phyloP scores from a whole-genome alignment of 2,113 vertebrate species.

The Sardina pilchardus region DNA sequence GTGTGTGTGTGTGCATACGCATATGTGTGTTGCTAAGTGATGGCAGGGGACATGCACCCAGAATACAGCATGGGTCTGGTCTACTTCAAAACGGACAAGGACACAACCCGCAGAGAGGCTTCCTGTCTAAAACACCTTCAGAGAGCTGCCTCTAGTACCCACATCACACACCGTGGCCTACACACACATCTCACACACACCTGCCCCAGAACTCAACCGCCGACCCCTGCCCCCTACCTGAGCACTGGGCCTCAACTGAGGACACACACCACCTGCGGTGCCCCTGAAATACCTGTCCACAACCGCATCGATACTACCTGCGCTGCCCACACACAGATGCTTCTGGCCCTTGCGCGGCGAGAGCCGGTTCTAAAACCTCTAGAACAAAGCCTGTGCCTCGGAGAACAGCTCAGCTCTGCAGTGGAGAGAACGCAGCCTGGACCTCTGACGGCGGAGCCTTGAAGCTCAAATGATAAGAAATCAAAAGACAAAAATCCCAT shows the following conservation, averaged over 20 bases:
- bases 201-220: no score
- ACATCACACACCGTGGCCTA: no score
- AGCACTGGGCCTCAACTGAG: background rate
- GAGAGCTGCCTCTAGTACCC: no score
- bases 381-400: background rate
- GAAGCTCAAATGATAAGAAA: background rate
- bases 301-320: background rate
- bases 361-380: background rate
- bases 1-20: no score
- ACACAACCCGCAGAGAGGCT: no score
- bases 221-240: no score
- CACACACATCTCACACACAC: no score
- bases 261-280: background rate
- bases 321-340: background rate
- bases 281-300: no score
- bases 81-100: no score
- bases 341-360: background rate
- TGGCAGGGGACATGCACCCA: no score
- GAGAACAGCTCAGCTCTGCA: background rate
- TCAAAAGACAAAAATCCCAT: background rate
- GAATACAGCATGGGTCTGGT: no score
- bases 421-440: background rate
- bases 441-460: background rate
- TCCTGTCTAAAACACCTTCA: no score
- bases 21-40: background rate